phyloP scores from a whole-genome alignment of 2,888 invertebrate species.

The Balanococcus diminutus region DNA sequence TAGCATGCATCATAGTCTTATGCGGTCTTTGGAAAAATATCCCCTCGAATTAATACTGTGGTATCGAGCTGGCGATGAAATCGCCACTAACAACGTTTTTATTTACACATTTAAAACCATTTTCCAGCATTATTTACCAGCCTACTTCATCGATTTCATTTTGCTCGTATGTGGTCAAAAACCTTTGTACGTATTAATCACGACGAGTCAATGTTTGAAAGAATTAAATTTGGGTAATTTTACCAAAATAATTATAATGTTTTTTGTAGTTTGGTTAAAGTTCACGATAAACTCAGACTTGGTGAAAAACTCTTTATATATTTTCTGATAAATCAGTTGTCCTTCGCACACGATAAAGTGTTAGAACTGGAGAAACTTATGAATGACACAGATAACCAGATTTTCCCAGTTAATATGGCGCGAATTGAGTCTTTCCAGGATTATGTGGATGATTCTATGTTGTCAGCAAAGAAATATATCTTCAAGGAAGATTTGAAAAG shows the following conservation, averaged over 20 bases:
- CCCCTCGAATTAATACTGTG: slow-evolving; percentile 87
- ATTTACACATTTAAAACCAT: slow-evolving; percentile 74
- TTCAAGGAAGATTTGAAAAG: neutral
- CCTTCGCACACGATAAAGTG: slow-evolving; percentile 76
- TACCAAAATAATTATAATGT: neutral
- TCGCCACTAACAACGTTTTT: slow-evolving; percentile 72
- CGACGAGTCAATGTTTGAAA: neutral
- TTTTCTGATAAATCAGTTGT: slow-evolving; percentile 88
- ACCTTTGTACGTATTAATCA: slow-evolving; percentile 77
- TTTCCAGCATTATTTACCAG: slow-evolving; percentile 69
- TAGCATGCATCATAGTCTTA: slow-evolving; percentile 78
- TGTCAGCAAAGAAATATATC: neutral
- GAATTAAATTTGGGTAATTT: too few relatives aligned
- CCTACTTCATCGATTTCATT: slow-evolving; percentile 77
- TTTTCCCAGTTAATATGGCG: neutral
- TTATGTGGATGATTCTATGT: neutral
- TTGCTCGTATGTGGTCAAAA: slow-evolving; percentile 73
- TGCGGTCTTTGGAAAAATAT: slow-evolving; percentile 73
- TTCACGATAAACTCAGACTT: slow-evolving; percentile 75
- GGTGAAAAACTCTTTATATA: slow-evolving; percentile 83
- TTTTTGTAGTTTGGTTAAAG: slow-evolving; percentile 75
- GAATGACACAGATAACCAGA: slow-evolving; percentile 65
- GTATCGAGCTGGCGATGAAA: slow-evolving; percentile 80
- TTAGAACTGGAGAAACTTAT: slow-evolving; percentile 67
- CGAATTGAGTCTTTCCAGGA: neutral